Evolutionary conservation across 1,140 invertebrate species (phyloP).

Genomic region (Diorhabda carinulata): DNA sequence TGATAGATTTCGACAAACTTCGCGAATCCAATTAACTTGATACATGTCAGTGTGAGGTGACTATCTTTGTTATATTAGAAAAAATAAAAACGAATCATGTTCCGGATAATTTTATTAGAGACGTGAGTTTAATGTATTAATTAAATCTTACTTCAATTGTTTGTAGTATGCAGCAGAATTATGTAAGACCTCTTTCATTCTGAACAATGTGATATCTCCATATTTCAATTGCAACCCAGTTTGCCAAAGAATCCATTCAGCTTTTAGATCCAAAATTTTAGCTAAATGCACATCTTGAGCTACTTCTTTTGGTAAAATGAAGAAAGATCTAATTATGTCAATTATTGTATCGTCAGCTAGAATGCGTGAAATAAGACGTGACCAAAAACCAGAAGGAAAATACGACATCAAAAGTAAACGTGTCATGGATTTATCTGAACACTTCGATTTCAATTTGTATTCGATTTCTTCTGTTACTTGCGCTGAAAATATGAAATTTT

Average conservation of each 20-base stretch:
- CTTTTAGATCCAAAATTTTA: slow-evolving; percentile 63
- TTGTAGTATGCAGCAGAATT: slow-evolving; percentile 41
- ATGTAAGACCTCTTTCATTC: slow-evolving; percentile 72
- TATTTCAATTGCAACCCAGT: slow-evolving; percentile 86
- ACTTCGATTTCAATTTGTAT: slow-evolving; percentile 39
- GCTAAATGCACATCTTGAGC: slow-evolving; percentile 62
- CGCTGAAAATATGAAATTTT: background rate
- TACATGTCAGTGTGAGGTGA: too few species aligned
- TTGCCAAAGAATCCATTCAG: slow-evolving; percentile 95
- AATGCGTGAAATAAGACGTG: slow-evolving; percentile 85
- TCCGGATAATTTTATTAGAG: too few species aligned
- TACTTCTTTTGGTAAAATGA: slow-evolving; percentile 61
- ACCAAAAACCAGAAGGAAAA: slow-evolving; percentile 98
- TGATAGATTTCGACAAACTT: too few species aligned
- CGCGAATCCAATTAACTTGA: too few species aligned
- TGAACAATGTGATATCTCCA: slow-evolving; percentile 73
- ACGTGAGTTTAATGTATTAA: background rate
- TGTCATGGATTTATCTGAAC: slow-evolving; percentile 52
- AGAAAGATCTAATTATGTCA: slow-evolving; percentile 72
- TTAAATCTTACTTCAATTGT: slow-evolving; percentile 41
- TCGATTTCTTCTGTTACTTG: slow-evolving; percentile 31
- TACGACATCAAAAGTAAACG: slow-evolving; percentile 88
- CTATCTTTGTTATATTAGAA: too few species aligned
- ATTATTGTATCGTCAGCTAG: slow-evolving; percentile 85
- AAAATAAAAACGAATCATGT: too few species aligned